Evolutionary conservation across 23 tunicate species (phyloP), one percentile per base, ranked within the genome.

Genomic region (Clavelina lepadiformis): DNA sequence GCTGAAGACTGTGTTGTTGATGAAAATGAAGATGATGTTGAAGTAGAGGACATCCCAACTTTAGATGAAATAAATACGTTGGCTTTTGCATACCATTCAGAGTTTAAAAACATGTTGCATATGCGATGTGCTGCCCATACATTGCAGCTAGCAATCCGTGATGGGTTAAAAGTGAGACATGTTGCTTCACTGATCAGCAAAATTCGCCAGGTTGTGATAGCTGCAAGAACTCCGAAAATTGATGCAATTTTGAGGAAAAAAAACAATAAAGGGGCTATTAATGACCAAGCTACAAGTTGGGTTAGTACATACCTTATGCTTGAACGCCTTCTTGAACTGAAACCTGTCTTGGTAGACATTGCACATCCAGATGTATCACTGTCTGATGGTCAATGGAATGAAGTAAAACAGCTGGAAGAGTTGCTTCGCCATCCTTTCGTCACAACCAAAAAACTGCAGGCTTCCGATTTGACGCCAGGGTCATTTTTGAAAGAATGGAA

Each of bases 131-230:
- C 69, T 63, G 69, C 56, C 69, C 56, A 63, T n/a, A n/a, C 69
- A 36, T 36, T 63, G 29, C 52, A 63, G 69, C 69, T 63, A 21
- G 69, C 69, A 63, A 67, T 67, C 19, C 73, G 73, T 49, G 73
- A 67, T 67, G 73, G 73, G 15, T 67, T 67, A 34, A 63, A 63
- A 63, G 24, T 63, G 50, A 36, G 50, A 15, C 49, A 35, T 34
- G 69, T 63, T 23, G 49, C 69, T 63, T 23, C 51, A 63, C 69
- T 37, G 51, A 35, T 63, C 51, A 63, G 50, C 69, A 63, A 63
- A 63, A 49, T 49, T 49, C 73, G 73, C 73, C 62, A 67, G 73
- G 58, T 47, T 49, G 73, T 67, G 73, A 33, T 67, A 7, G 73
- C 73, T 67, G 61, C 58, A 27, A 67, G 73, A 67, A 3, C 73